Base-by-base conservation (phyloP, 2,113 vertebrate genomes). In the Talpa occidentalis region DNA sequence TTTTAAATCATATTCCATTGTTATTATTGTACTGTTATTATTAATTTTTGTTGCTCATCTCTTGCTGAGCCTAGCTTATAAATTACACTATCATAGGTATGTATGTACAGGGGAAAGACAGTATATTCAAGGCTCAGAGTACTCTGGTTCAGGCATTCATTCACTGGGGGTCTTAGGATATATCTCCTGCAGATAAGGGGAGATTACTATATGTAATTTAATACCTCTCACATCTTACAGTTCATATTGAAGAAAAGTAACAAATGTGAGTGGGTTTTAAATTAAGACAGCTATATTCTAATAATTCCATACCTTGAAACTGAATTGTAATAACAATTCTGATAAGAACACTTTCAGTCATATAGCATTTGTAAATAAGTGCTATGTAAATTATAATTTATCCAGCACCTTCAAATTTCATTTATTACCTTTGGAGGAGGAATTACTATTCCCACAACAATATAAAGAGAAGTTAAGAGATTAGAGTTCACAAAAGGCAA, bases 211-310 rank as follows among this genome's bases (percentile, higher is more conserved):
- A 32, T 32, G 12, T 82, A 91, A 96, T 49, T 82, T 94, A 86
- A 87, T 70, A 28, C 47, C n/a, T 73, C 42, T 92, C 56, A 56
- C 11, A 87, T 81, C 44, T 69, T 64, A n/a, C 8, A 70, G 42
- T 78, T 83, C 70, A 74, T 94, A 87, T 22, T 72, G 40, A 94
- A 80, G 30, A n/a, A 81, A 95, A 78, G 10, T 84, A 84, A 67
- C 35, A 67, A 96, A 93, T 21, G 49, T 42, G 22, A 54, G 9
- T 90, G 37, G 15, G 24, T 40, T 95, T 94, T 30, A 93, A 94
- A 90, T 64, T 87, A 44, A 85, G 49, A 88, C 16, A 67, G 54
- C 24, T 78, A 49, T 67, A 8, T 84, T 47, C 30, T 84, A 94
- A 91, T 85, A 85, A 89, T 81, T 72, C n/a, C 10, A 93, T 19